Conservation (phyloP, 2,797 vertebrate genomes). For the Clarias fuscus region DNA sequence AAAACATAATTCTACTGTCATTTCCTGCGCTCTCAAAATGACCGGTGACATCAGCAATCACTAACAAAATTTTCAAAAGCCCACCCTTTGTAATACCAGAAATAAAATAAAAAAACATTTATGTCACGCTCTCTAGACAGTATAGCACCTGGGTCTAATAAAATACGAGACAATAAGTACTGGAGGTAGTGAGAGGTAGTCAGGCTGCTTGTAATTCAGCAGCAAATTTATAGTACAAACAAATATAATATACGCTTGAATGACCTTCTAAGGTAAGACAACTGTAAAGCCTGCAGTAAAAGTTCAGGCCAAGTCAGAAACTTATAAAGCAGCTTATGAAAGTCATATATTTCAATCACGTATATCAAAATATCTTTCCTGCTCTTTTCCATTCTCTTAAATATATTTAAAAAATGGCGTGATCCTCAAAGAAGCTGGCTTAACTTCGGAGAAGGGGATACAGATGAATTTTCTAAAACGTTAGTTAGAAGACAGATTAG, state of each 20-base stretch:
- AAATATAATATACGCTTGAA: conserved; percentile 10
- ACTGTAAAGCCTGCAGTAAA: background rate
- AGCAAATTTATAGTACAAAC: conserved; percentile 30
- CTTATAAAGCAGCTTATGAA: conserved; percentile 9
- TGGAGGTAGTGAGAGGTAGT: conserved; percentile 20
- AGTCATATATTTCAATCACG: conserved; percentile 11
- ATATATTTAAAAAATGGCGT: background rate
- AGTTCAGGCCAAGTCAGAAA: background rate
- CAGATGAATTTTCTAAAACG: conserved; percentile 7
- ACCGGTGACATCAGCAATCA: background rate
- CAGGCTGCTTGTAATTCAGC: conserved; percentile 35
- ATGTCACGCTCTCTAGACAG: conserved; percentile 18
- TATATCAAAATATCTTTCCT: background rate
- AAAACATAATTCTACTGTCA: background rate
- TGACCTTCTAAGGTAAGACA: background rate
- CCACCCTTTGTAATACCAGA: conserved; percentile 13
- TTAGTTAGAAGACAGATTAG: conserved; percentile 17
- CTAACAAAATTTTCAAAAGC: background rate
- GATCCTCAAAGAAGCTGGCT: background rate
- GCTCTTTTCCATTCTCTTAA: background rate
- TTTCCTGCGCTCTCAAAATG: background rate
- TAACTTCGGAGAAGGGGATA: conserved; percentile 9
- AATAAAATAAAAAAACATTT: conserved; percentile 9
- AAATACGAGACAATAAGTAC: conserved; percentile 25
- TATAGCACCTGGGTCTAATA: conserved; percentile 41